Percentiles rank a stretch among this genome's conserved stretches.
Conservation (phyloP, 2,113 vertebrate genomes). For the Pipa parva region DNA sequence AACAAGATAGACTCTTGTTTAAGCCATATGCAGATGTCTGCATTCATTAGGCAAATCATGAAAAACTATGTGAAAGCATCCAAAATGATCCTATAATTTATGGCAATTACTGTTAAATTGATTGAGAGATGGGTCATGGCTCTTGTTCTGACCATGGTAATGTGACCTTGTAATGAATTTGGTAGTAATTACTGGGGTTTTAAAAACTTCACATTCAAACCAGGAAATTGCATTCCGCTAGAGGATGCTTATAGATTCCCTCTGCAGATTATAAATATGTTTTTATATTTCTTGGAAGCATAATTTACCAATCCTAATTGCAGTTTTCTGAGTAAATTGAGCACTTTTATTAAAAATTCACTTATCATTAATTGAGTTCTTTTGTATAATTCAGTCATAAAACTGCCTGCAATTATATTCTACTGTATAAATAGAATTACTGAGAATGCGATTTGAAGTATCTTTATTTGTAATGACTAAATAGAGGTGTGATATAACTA, state of each 20-base stretch:
- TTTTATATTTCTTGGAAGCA: too few species aligned
- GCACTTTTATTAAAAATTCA: too few species aligned
- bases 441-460: too few species aligned
- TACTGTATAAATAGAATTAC: too few species aligned
- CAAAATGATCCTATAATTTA: slow-evolving; percentile 32
- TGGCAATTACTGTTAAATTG: slow-evolving; percentile 32
- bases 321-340: too few species aligned
- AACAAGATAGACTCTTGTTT: background rate
- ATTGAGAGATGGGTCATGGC: slow-evolving; percentile 29
- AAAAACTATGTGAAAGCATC: slow-evolving; percentile 20
- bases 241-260: slow-evolving; percentile 14
- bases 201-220: slow-evolving; percentile 30
- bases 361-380: too few species aligned
- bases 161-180: slow-evolving; percentile 37
- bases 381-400: too few species aligned
- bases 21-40: slow-evolving; percentile 30
- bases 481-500: too few species aligned
- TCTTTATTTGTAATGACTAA: too few species aligned
- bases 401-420: too few species aligned
- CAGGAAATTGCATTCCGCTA: slow-evolving; percentile 17
- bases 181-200: slow-evolving; percentile 24
- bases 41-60: slow-evolving; percentile 15
- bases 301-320: too few species aligned
- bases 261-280: too few species aligned
- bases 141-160: slow-evolving; percentile 29